Evolutionary conservation across 2,888 invertebrate species (phyloP).

Genomic region (Andricus curvator): DNA sequence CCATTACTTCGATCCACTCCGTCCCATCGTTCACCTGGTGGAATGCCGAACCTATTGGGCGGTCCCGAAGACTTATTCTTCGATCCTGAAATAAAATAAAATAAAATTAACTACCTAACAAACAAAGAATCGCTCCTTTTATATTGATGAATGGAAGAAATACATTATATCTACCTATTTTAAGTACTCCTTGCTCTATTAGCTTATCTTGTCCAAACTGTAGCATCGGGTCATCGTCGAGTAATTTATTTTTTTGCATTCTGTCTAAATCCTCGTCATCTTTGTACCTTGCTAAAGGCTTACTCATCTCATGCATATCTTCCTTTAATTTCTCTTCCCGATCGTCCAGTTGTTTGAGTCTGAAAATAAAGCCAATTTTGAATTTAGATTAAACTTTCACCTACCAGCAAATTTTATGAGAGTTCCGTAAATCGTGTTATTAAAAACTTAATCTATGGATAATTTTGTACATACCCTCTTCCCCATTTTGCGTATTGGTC

Average conservation of each 20-base stretch:
- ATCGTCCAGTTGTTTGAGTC: conserved; percentile 90
- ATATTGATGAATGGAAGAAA: not conserved
- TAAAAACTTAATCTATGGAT: not conserved
- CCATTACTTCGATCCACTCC: conserved; percentile 98
- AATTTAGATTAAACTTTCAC: not conserved
- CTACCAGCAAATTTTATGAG: not conserved
- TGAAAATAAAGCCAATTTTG: conserved; percentile 61
- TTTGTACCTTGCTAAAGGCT: conserved; percentile 93
- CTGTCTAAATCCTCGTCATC: conserved; percentile 94
- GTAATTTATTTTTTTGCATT: conserved; percentile 85
- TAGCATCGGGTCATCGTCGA: conserved; percentile 97
- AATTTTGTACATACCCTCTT: conserved; percentile 82
- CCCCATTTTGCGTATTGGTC: conserved; percentile 92
- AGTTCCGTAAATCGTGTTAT: not conserved
- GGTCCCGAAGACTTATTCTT: conserved; percentile 91
- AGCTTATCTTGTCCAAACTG: conserved; percentile 89
- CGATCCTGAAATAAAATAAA: conserved; percentile 79
- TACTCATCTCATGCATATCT: conserved; percentile 91
- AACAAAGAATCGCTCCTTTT: not conserved
- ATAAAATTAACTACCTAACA: conserved; percentile 23
- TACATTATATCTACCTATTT: conserved; percentile 77
- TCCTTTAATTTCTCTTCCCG: conserved; percentile 85
- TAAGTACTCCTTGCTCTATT: conserved; percentile 80
- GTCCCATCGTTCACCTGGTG: conserved; percentile 98
- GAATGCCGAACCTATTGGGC: conserved; percentile 95